Evolutionary conservation across 2,888 invertebrate genomes (phyloP).

Genomic region (Therioaphis trifolii): DNA sequence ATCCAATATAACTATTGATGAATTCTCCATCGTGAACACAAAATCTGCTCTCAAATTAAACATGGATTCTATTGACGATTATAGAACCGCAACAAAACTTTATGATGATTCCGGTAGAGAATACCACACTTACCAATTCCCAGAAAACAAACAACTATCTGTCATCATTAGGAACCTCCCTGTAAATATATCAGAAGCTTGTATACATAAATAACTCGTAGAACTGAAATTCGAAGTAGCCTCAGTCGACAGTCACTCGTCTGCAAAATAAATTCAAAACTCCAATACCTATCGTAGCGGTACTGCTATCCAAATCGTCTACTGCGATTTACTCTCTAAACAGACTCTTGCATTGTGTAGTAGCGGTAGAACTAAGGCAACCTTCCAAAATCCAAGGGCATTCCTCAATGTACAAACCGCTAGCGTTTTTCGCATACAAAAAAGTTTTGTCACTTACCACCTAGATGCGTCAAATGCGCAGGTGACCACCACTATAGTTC

Average conservation of each 20-base stretch:
- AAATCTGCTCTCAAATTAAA: constrained; percentile 11
- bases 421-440: too few relatives aligned
- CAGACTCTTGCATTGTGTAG: too few relatives aligned
- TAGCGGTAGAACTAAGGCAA: too few relatives aligned
- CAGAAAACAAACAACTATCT: constrained; percentile 7
- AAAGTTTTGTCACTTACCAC: constrained; percentile 1
- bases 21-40: neutral
- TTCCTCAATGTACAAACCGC: too few relatives aligned
- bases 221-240: constrained; percentile 14
- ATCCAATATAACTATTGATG: neutral
- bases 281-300: constrained; percentile 1
- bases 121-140: constrained; percentile 8
- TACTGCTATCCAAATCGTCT: neutral
- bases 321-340: neutral
- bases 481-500: constrained; percentile 25
- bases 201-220: neutral
- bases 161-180: neutral
- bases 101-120: neutral
- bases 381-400: too few relatives aligned
- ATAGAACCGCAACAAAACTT: constrained; percentile 2
- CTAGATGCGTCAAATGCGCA: constrained; percentile 9
- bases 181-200: neutral
- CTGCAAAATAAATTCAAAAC: neutral
- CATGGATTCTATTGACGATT: neutral
- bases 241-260: constrained; percentile 8